A percentile compares a stretch with the other conserved stretches of the same genome.
Conservation (phyloP, 2,113 vertebrate species). For the Sinocyclocheilus anshuiensis region DNA sequence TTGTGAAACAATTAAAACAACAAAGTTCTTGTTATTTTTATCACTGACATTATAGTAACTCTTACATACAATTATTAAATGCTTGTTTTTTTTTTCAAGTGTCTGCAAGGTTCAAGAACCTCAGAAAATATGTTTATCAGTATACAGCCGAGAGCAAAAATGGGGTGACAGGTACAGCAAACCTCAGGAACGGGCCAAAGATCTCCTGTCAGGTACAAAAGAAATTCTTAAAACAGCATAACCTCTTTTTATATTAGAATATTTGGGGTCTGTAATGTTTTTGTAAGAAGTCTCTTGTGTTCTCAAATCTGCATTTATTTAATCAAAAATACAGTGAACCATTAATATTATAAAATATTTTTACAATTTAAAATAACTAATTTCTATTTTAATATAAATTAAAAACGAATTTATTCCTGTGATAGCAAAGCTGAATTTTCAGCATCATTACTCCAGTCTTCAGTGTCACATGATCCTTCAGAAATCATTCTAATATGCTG, state of each 20-base stretch:
- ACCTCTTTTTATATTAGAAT: neutral
- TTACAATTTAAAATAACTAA: too few relatives aligned
- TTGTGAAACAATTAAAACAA: neutral
- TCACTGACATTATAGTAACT: neutral
- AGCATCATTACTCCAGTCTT: too few relatives aligned
- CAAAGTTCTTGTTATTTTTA: neutral
- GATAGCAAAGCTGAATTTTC: too few relatives aligned
- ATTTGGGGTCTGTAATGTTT: neutral
- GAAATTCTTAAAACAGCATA: neutral
- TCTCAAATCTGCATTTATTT: neutral
- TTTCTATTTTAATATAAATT: too few relatives aligned
- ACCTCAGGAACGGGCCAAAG: constrained; percentile 80
- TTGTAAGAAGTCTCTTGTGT: neutral
- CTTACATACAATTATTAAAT: neutral
- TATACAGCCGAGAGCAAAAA: constrained; percentile 86
- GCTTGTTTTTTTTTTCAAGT: too few relatives aligned
- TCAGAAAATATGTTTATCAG: constrained; percentile 84
- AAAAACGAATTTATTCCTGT: too few relatives aligned
- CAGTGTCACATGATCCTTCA: too few relatives aligned
- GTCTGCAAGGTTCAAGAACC: constrained; percentile 80
- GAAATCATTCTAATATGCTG: too few relatives aligned
- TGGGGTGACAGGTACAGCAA: constrained; percentile 75
- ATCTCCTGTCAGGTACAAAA: constrained; percentile 85
- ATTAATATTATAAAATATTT: too few relatives aligned
- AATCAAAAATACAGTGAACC: neutral